A percentile compares a stretch with the other conserved stretches of the same genome.
phyloP scores from a whole-genome alignment of 2,113 vertebrate species.

The Anhinga rufa region DNA sequence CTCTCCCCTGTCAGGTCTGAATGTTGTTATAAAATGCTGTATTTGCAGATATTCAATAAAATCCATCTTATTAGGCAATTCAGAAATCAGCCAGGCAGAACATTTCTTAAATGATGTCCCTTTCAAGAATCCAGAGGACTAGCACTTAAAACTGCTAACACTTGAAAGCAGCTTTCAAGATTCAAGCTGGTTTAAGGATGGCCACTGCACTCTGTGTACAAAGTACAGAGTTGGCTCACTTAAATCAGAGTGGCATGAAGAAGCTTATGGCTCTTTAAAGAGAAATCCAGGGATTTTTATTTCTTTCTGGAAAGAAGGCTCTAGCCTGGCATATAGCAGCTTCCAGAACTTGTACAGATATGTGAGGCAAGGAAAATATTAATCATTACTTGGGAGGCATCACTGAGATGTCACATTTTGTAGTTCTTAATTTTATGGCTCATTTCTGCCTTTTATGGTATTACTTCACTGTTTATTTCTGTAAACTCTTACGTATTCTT shows the following conservation, averaged over 20 bases:
- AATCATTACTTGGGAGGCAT: conserved; percentile 2
- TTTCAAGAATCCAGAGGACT: neutral
- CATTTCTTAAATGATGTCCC: neutral
- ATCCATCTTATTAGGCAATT: neutral
- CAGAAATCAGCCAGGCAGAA: neutral
- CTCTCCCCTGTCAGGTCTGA: neutral
- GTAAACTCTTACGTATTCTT: neutral
- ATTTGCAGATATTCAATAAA: neutral
- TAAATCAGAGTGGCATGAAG: too few species aligned
- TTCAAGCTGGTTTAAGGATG: neutral
- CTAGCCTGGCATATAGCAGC: neutral
- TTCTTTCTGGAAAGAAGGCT: neutral
- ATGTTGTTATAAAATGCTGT: neutral
- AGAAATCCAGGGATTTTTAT: neutral
- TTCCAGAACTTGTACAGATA: neutral
- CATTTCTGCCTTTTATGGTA: conserved; percentile 26
- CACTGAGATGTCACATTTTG: neutral
- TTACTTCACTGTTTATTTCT: conserved; percentile 30
- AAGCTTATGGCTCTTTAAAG: neutral
- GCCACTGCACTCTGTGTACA: neutral
- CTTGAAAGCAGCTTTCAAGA: neutral
- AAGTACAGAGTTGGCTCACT: neutral
- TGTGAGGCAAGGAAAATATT: neutral
- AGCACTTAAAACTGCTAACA: neutral
- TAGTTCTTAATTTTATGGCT: conserved; percentile 24